Conservation (phyloP, 1,140 invertebrate species). For the Trachymyrmex cornetzi region DNA sequence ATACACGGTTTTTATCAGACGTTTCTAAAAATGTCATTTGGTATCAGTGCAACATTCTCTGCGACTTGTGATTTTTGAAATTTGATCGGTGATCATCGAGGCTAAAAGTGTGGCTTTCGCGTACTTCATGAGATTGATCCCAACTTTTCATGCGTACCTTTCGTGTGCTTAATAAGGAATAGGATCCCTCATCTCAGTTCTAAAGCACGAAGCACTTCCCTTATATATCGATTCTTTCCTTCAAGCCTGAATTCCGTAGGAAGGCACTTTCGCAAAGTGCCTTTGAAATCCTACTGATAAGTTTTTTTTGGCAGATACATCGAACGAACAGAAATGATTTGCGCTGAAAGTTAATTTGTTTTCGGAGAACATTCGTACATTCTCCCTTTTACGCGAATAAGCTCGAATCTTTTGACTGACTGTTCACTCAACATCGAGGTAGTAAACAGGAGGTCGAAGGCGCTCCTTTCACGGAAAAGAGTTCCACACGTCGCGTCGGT, state of each 20-base stretch:
- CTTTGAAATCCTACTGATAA: background rate
- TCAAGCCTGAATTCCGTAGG: background rate
- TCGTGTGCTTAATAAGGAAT: background rate
- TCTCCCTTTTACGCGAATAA: constrained; percentile 26
- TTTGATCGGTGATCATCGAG: background rate
- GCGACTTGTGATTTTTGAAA: background rate
- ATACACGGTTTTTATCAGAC: background rate
- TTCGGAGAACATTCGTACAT: constrained; percentile 4
- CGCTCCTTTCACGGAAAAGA: constrained; percentile 3
- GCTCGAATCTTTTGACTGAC: constrained; percentile 20
- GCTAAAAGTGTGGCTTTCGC: background rate
- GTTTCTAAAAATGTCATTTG: background rate
- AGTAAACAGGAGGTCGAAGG: constrained; percentile 16
- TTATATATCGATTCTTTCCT: background rate
- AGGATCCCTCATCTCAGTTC: background rate
- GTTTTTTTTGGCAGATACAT: background rate
- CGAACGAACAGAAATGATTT: constrained; percentile 1
- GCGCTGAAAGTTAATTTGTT: constrained; percentile 29
- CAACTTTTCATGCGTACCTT: background rate
- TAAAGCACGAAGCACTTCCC: background rate
- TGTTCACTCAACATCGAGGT: constrained; percentile 6
- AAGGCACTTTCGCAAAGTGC: background rate
- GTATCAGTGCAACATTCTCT: background rate
- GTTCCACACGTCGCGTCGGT: constrained; percentile 18
- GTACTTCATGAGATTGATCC: background rate